Evolutionary conservation across 1,140 invertebrate genomes (phyloP).

Genomic region (Anthonomus grandis): DNA sequence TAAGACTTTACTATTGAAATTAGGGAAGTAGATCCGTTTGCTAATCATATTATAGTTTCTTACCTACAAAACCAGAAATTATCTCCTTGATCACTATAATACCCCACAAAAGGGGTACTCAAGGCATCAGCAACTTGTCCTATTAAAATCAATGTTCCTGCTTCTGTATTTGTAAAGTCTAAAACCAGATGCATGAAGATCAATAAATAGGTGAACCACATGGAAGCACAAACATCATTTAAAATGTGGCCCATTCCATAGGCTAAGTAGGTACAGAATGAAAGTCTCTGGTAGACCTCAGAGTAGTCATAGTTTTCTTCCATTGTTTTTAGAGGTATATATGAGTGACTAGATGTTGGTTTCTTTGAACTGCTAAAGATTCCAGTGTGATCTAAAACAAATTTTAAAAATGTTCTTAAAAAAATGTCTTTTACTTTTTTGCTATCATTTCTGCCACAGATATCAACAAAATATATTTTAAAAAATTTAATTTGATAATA

Average conservation of each 20-base stretch:
- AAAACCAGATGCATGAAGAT: constrained; percentile 87
- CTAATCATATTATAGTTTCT: too few relatives aligned
- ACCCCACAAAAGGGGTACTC: constrained; percentile 85
- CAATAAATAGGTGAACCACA: constrained; percentile 98
- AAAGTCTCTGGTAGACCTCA: constrained; percentile 45
- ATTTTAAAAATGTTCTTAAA: too few relatives aligned
- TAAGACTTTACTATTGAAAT: too few relatives aligned
- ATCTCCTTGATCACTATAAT: constrained; percentile 75
- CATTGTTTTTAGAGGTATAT: too few relatives aligned
- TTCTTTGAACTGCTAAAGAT: too few relatives aligned
- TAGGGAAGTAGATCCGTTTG: too few relatives aligned
- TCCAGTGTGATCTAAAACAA: too few relatives aligned
- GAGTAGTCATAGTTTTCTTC: constrained; percentile 41
- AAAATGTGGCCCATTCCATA: constrained; percentile 82
- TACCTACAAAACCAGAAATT: constrained; percentile 57
- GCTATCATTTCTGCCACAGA: too few relatives aligned
- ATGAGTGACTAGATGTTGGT: too few relatives aligned
- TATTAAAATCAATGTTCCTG: constrained; percentile 77
- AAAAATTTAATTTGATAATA: too few relatives aligned
- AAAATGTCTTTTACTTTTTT: too few relatives aligned
- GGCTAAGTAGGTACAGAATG: constrained; percentile 39
- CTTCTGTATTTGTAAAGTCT: constrained; percentile 67
- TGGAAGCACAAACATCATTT: constrained; percentile 92
- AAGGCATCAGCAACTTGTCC: constrained; percentile 86
- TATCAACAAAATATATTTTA: too few relatives aligned